Evolutionary conservation across 2,113 vertebrate species (phyloP).

Genomic region (Sterna hirundo): DNA sequence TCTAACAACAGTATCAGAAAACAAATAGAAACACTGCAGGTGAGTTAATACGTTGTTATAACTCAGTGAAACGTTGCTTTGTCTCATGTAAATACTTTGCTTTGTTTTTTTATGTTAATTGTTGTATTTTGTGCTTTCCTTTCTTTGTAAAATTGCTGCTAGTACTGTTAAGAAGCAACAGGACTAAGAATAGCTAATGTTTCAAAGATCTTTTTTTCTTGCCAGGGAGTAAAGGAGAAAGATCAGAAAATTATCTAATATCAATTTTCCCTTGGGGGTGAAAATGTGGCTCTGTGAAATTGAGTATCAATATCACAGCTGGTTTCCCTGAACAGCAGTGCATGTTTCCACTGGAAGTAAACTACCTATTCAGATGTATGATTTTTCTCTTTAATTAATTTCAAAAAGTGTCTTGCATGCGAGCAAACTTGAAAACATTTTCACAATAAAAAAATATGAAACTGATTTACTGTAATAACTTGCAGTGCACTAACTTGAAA

Average conservation of each 20-base stretch:
- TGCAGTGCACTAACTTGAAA: slow-evolving; percentile 52
- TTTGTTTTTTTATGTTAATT: background rate
- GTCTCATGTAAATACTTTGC: slow-evolving; percentile 49
- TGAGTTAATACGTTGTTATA: slow-evolving; percentile 82
- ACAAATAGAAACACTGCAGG: slow-evolving; percentile 99
- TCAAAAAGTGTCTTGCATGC: background rate
- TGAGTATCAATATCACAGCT: background rate
- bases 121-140: slow-evolving; percentile 61
- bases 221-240: background rate
- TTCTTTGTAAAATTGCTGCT: slow-evolving; percentile 8
- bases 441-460: slow-evolving; percentile 8
- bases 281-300: background rate
- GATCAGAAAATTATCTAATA: background rate
- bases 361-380: background rate
- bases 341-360: slow-evolving; percentile 6
- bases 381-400: background rate
- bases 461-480: slow-evolving; percentile 18
- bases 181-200: background rate
- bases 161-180: background rate
- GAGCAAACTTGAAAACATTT: background rate
- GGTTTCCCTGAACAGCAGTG: background rate
- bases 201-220: slow-evolving; percentile 4
- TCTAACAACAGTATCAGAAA: slow-evolving; percentile 99
- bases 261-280: background rate
- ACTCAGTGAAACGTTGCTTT: slow-evolving; percentile 69